These are phyloP conservation scores for Alcedo atthis DNA, from an alignment of 2,797 vertebrate genomes.

Conservation along the genomic window DNA sequence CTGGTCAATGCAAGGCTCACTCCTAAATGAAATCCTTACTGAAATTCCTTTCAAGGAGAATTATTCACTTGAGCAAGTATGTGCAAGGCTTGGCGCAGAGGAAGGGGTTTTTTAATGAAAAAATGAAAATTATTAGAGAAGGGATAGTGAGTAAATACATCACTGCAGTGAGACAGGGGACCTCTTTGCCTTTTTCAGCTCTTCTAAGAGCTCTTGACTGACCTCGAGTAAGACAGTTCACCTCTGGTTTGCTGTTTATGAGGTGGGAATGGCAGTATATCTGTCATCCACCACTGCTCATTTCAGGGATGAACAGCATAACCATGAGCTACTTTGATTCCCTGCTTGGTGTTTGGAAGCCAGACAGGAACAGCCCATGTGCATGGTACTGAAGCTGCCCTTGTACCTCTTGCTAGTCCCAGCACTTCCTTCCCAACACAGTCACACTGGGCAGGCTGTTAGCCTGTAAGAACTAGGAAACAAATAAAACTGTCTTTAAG, in stretches of 20 bases:
- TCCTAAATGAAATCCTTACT: not conserved
- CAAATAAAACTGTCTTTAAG: not conserved
- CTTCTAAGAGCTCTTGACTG: not conserved
- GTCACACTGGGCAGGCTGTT: not conserved
- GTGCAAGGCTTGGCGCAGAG: not conserved
- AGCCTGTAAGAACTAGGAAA: not conserved
- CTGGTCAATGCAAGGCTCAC: not conserved
- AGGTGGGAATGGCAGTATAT: not conserved
- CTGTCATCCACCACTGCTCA: not conserved
- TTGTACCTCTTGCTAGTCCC: not conserved
- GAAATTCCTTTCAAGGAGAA: not conserved
- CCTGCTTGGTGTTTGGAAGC: not conserved
- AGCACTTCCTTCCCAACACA: not conserved
- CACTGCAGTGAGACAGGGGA: not conserved
- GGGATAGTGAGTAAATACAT: not conserved
- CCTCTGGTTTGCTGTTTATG: accelerated
- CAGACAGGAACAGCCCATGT: not conserved
- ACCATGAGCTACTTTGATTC: not conserved
- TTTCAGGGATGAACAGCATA: not conserved
- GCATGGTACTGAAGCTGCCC: not conserved
- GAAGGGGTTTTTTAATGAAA: not conserved
- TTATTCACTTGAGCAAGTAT: not conserved
- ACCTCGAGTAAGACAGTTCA: not conserved
- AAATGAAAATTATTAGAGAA: not conserved
- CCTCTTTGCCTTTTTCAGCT: not conserved